These are phyloP conservation scores for Andricus curvator DNA, from an alignment of 2,888 invertebrate species.

Conservation along the genomic window DNA sequence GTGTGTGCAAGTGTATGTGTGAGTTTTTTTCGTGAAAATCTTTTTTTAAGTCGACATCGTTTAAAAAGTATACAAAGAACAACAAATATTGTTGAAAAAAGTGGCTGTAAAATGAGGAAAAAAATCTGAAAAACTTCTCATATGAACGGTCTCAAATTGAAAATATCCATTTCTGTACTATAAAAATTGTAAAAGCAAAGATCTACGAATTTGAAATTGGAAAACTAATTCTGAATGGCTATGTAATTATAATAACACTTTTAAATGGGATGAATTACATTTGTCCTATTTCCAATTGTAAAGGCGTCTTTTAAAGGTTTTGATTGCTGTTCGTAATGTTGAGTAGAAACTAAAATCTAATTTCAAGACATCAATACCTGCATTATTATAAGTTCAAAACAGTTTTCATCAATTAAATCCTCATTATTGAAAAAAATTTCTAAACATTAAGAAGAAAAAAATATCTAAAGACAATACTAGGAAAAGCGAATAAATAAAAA, in stretches of 20 bases:
- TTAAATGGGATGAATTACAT: background rate
- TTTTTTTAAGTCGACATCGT: background rate
- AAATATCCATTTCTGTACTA: too few species aligned
- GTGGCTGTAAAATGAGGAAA: background rate
- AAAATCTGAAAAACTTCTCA: background rate
- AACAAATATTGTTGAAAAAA: background rate
- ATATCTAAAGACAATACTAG: slow-evolving; percentile 36
- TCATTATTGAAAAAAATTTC: background rate
- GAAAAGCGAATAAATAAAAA: background rate
- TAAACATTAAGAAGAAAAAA: slow-evolving; percentile 4
- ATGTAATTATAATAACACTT: too few species aligned
- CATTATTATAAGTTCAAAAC: background rate
- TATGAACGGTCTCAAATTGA: too few species aligned
- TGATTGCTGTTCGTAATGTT: background rate
- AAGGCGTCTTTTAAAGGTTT: too few species aligned
- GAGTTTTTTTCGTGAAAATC: background rate
- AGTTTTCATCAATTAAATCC: background rate
- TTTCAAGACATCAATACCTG: background rate
- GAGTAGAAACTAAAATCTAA: background rate
- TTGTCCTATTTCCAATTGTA: background rate
- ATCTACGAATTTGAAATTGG: too few species aligned
- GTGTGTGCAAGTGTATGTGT: background rate
- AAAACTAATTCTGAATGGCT: too few species aligned
- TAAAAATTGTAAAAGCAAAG: too few species aligned
- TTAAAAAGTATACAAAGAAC: background rate